Base-by-base conservation (phyloP, 2,113 vertebrate genomes). In the Neotoma lepida region DNA sequence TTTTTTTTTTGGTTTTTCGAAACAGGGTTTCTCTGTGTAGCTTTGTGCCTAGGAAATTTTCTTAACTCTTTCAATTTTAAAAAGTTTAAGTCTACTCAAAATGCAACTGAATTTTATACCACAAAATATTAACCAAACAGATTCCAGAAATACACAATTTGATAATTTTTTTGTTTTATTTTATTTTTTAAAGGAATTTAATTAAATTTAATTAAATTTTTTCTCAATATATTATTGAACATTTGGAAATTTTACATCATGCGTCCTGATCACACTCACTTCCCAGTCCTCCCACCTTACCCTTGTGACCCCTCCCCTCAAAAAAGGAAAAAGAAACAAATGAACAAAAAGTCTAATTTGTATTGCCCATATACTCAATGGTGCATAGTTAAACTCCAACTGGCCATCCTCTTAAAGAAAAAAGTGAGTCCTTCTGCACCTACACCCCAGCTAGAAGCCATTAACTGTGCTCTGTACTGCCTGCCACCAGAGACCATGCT, bases 51-150 rank as follows among this genome's bases (percentile, higher is more conserved):
- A n/a, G n/a, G n/a, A n/a, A n/a, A 68, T 88, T 33, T 28, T 56
- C 74, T 73, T 51, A 41, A 90, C 6, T 28, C 86, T 93, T 86
- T 95, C 7, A 70, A 58, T 76, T 66, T 44, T 54, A 14, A 9
- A 86, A 91, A 82, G 56, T 91, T 68, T 4, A 84, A 93, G 80
- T 86, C 30, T 85, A 39, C 1, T 64, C 56, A 84, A 95, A 93
- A 93, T 96, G 77, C n/a, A 91, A 80, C 49, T 84, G 18, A 87
- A 77, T 24, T 80, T 28, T 22, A 71, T 74, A 78, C 70, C 17
- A 76, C 68, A 71, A 88, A 87, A 76, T 94, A 84, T 30, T 63
- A 63, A 44, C 3, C 14, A 63, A 63, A 2, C 22, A 95, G 33
- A 78, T 66, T 84, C 56, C 49, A 90, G 12, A 39, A 91, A 39